Evolutionary conservation across 92 coral and sea anemone species (phyloP), one percentile per base, ranked within the genome.

Genomic region (Epizoanthus stellaris): DNA sequence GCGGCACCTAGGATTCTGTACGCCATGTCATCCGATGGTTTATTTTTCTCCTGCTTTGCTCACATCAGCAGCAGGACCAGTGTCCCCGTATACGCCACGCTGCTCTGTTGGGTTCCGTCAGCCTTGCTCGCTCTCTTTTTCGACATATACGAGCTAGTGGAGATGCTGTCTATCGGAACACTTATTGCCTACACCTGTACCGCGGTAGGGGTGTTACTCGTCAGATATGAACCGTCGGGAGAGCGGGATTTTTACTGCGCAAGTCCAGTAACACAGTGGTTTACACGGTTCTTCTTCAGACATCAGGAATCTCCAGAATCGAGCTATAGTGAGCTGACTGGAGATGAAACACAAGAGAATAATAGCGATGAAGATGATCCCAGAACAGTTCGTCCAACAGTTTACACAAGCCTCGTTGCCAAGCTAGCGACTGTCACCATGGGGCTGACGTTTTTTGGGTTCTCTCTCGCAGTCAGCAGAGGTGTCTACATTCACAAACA

Each of bases 141-240:
- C 30, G 88, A 92, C 81, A 61, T 87, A 12, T 61, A 75, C 13
- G 95, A 94, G 19, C 64, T 94, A 25, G 95, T 92, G 7, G 95
- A 92, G 85, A 92, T 94, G 94, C 74, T 94, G 59, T 94, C 98
- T 9, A 90, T 94, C 47, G 98, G 98, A n/a, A 94, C 98, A 10
- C 82, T 94, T 4, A 79, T 88, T 3, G 98, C 98, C 4, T 94
- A 94, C 84, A 92, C 94, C 2, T 90, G 90, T 23, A 89, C 93
- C 4, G 90, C 98, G 3, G 69, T 88, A 12, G 93, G 94, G 34
- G 98, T 94, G 25, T 45, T 94, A 10, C 76, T 94, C 23, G 92
- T 92, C 66, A 89, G 98, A 16, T 88, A 94, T 62, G 85, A 87
- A 53, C 95, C 98, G 5, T 53, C 73, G 4, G 68, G 49, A 53